Conservation (phyloP, 2,888 invertebrate genomes). For the Stegophylla sp. region DNA sequence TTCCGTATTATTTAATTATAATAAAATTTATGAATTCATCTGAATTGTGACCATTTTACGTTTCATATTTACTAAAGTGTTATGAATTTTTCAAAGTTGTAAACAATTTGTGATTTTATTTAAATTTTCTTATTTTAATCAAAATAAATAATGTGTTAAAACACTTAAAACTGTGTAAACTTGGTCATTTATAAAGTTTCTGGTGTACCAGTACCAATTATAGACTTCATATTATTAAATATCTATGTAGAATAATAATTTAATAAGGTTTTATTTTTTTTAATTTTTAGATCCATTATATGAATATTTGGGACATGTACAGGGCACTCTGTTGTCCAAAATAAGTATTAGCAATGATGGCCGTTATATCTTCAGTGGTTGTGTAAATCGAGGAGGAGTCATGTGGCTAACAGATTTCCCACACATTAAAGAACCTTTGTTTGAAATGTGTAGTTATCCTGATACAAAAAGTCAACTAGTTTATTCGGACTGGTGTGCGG, state of each 20-base stretch:
- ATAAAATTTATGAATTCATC: too few species aligned
- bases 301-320: background rate
- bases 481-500: conserved; percentile 42
- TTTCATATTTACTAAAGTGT: too few species aligned
- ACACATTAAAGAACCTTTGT: background rate
- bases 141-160: too few species aligned
- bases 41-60: too few species aligned
- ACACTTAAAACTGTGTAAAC: too few species aligned
- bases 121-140: too few species aligned
- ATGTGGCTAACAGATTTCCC: conserved; percentile 29
- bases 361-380: conserved; percentile 36
- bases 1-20: too few species aligned
- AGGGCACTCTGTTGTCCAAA: conserved; percentile 20
- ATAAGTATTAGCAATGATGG: conserved; percentile 47
- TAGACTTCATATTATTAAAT: too few species aligned
- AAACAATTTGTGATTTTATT: too few species aligned
- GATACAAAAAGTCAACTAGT: background rate
- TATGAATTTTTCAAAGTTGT: too few species aligned
- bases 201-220: too few species aligned
- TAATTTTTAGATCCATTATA: conserved; percentile 15
- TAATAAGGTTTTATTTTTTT: background rate
- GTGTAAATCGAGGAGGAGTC: background rate
- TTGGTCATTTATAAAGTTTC: too few species aligned
- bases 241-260: background rate
- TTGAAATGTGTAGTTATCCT: background rate